Base-by-base conservation (phyloP, 2,797 vertebrate species). In the Otolemur crassicaudatus region DNA sequence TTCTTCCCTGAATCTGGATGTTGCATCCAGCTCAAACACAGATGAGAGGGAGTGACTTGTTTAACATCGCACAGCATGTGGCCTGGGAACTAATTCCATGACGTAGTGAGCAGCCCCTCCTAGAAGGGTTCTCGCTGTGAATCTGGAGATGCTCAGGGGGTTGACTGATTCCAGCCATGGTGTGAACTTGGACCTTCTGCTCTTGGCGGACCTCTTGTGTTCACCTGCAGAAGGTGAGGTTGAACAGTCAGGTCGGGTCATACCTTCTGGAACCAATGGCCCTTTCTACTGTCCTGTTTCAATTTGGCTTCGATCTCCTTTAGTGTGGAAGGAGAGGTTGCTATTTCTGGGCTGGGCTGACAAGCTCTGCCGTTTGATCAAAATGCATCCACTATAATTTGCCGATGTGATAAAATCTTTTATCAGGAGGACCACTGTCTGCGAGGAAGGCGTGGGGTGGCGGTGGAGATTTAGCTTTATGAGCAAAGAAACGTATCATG, bases 181-280 rank as follows among this genome's bases (percentile, higher is more conserved):
- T 9, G 2, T 0, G 2, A 60, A 20, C 19, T 60, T 31, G n/a
- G 19, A 8, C 43, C 31, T 37, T 79, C 7, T 17, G 3, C 69
- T n/a, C 25, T 40, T 29, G 34, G 29, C 25, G 80, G 40, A n/a
- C 3, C 0, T 2, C 14, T 56, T 80, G 69, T 37, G 19, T 23
- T 87, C 29, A 20, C 22, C 53, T 81, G 67, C 0, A 31, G 34
- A 77, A 92, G 43, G 69, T 8, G 4, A 40, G 6, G 7, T 23
- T 58, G 17, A 40, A 25, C 14, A 49, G 4, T 19, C 20, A 7
- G 11, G 7, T 77, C 34, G n/a, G 46, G 40, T 73, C 22, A 23
- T 8, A n/a, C 2, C 16, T 29, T 56, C n/a, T 17, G 49, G 49
- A 80, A 31, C 4, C 46, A 0, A 0, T 13, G 29, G 22, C 9